These are phyloP conservation scores for Oryzias celebensis DNA, from an alignment of 2,113 vertebrate genomes.

Conservation along the genomic window DNA sequence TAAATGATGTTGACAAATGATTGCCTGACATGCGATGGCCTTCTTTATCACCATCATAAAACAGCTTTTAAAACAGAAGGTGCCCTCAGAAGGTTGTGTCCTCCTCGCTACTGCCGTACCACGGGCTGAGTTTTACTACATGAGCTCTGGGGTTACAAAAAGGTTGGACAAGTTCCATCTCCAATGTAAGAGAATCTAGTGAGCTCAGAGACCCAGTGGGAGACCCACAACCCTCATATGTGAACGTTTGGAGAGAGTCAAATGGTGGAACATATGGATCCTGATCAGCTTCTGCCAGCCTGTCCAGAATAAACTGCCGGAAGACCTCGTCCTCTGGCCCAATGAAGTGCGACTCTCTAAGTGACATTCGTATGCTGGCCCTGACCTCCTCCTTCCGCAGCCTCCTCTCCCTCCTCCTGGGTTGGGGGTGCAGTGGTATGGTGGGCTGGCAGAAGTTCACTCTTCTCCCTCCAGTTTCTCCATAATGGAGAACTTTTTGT, in stretches of 20 bases:
- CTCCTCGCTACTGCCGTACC: conserved; percentile 64
- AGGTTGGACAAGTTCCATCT: conserved; percentile 68
- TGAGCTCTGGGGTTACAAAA: conserved; percentile 61
- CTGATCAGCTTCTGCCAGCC: conserved; percentile 84
- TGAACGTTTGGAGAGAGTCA: conserved; percentile 85
- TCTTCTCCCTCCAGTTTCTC: conserved; percentile 68
- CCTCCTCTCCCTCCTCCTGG: conserved; percentile 58
- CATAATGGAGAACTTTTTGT: conserved; percentile 85
- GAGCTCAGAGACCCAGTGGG: conserved; percentile 89
- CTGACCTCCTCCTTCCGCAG: conserved; percentile 66
- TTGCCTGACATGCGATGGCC: neutral
- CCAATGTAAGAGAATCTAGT: conserved; percentile 70
- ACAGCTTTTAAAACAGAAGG: neutral
- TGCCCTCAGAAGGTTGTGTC: conserved; percentile 69
- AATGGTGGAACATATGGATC: conserved; percentile 84
- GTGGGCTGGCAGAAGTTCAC: conserved; percentile 54
- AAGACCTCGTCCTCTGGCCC: conserved; percentile 87
- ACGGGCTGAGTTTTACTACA: conserved; percentile 75
- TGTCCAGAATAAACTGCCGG: conserved; percentile 86
- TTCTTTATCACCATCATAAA: neutral
- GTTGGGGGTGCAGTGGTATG: conserved; percentile 74
- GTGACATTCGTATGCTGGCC: conserved; percentile 81
- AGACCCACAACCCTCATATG: conserved; percentile 87
- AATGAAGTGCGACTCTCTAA: conserved; percentile 84
- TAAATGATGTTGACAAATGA: neutral